Percentiles rank a stretch among this genome's conserved stretches.
phyloP scores from a whole-genome alignment of 2,113 vertebrate species.

The Ophthalmolycus amberensis region DNA sequence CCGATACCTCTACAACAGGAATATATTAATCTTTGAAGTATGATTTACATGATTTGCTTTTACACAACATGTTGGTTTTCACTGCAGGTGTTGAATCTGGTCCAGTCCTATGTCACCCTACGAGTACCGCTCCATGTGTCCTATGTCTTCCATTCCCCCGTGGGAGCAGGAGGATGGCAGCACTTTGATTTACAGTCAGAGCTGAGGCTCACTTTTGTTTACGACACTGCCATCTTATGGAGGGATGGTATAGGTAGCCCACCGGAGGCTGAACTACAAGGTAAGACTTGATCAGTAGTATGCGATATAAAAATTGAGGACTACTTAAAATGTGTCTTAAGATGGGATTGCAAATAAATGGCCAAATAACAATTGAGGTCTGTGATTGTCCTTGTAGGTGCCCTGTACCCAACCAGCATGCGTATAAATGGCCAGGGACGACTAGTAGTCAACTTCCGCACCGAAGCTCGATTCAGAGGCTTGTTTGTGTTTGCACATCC shows the following conservation, averaged over 20 bases:
- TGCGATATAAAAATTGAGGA: not conserved
- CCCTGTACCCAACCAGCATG: constrained; percentile 96
- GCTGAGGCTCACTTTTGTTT: constrained; percentile 96
- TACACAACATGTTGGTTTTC: not conserved
- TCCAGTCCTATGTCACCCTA: constrained; percentile 96
- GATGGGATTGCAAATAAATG: not conserved
- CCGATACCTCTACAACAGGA: not conserved
- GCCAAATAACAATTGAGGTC: not conserved
- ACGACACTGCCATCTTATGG: constrained; percentile 99
- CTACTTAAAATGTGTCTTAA: not conserved
- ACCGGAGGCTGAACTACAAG: constrained; percentile 93
- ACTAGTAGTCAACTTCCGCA: constrained; percentile 95
- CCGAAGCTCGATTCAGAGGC: constrained; percentile 92
- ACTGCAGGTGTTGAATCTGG: constrained; percentile 92
- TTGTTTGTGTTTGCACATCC: constrained; percentile 90
- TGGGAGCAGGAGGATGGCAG: constrained; percentile 93
- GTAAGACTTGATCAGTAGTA: constrained; percentile 66
- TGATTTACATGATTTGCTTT: not conserved
- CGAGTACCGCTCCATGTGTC: constrained; percentile 94
- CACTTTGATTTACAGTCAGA: constrained; percentile 95
- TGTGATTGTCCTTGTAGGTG: constrained; percentile 82
- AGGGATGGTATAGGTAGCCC: constrained; percentile 93
- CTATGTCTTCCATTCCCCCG: constrained; percentile 95
- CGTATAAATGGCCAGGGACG: constrained; percentile 90
- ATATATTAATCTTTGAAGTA: not conserved